Percentiles rank a stretch among this genome's conserved stretches.
phyloP scores from a whole-genome alignment of 2,888 invertebrate species.

The Melanostoma mellinum region DNA sequence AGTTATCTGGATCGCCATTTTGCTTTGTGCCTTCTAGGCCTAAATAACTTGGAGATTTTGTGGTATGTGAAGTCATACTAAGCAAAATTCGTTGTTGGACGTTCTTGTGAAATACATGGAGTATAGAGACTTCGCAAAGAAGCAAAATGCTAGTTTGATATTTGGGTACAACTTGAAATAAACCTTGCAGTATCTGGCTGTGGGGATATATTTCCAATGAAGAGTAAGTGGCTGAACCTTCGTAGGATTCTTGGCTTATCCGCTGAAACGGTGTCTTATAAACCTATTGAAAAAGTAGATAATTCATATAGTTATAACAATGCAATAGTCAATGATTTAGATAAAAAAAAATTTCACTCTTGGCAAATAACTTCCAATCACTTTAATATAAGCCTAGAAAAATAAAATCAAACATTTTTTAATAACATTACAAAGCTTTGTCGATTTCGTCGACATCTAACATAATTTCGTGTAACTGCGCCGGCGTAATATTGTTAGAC shows the following conservation, averaged over 20 bases:
- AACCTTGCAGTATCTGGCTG: constrained; percentile 81
- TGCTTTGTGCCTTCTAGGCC: constrained; percentile 81
- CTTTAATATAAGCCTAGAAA: too few species aligned
- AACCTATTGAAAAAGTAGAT: constrained; percentile 75
- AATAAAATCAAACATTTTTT: too few species aligned
- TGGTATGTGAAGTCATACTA: constrained; percentile 80
- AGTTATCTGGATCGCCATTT: constrained; percentile 82
- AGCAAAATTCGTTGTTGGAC: constrained; percentile 80
- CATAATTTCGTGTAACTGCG: too few species aligned
- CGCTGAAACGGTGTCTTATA: constrained; percentile 81
- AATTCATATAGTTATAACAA: too few species aligned
- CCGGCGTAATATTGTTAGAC: too few species aligned
- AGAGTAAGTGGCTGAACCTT: constrained; percentile 81
- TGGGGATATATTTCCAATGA: constrained; percentile 81
- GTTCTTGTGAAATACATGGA: constrained; percentile 82
- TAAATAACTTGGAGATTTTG: constrained; percentile 81
- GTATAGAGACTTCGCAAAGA: constrained; percentile 81
- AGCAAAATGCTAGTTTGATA: constrained; percentile 80
- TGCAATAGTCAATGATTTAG: too few species aligned
- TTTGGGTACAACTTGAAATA: constrained; percentile 81
- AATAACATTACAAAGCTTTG: too few species aligned
- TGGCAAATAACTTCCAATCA: too few species aligned
- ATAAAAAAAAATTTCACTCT: too few species aligned
- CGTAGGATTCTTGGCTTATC: constrained; percentile 80
- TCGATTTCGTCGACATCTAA: too few species aligned